Conservation (phyloP, 2,888 invertebrate genomes). For the Dryobota labecula region DNA sequence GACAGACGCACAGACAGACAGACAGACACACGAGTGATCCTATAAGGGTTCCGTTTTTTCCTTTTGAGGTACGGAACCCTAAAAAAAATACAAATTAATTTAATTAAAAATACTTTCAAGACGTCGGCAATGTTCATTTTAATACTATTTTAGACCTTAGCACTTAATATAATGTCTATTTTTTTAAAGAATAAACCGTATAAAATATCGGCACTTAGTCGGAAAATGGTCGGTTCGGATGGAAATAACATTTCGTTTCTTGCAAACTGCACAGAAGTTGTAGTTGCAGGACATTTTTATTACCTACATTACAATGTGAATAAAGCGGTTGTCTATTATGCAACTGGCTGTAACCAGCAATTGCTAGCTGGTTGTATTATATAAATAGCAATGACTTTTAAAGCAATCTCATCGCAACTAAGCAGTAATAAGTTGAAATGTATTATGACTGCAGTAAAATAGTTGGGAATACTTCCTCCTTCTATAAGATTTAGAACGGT, state of each 20-base stretch:
- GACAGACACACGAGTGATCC: too few relatives aligned
- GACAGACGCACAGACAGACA: too few relatives aligned
- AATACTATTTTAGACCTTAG: conserved; percentile 2
- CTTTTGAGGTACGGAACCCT: too few relatives aligned
- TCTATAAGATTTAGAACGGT: conserved; percentile 6
- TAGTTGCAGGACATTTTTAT: conserved; percentile 58
- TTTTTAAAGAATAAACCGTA: conserved; percentile 19
- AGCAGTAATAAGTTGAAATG: conserved; percentile 19
- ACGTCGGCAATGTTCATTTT: not conserved
- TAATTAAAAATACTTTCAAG: not conserved
- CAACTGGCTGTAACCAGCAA: conserved; percentile 35
- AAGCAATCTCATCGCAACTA: conserved; percentile 26
- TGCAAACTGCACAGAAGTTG: conserved; percentile 42
- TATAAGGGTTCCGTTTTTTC: too few relatives aligned
- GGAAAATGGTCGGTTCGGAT: conserved; percentile 42
- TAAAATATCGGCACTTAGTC: conserved; percentile 36
- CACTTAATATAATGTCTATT: conserved; percentile 2
- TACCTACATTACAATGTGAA: conserved; percentile 60
- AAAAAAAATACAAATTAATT: not conserved
- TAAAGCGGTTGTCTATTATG: conserved; percentile 49
- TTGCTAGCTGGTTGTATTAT: conserved; percentile 3
- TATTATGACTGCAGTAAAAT: conserved; percentile 19
- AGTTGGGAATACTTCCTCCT: conserved; percentile 16
- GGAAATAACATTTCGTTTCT: conserved; percentile 48
- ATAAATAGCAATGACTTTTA: conserved; percentile 9